phyloP scores from a whole-genome alignment of 2,797 vertebrate genomes.

The Merluccius polli region DNA sequence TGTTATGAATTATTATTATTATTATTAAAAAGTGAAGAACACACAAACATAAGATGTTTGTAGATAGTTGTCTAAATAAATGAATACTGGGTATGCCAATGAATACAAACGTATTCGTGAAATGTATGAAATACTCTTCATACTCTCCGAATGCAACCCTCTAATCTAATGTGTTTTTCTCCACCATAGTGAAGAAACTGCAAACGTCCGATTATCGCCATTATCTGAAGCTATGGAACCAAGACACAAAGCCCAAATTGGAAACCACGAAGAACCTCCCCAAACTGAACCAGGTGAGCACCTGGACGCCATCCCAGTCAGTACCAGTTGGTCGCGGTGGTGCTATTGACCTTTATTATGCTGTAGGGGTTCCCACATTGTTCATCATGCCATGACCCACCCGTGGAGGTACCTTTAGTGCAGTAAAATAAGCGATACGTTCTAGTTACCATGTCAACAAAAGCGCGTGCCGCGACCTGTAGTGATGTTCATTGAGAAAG shows the following conservation, averaged over 20 bases:
- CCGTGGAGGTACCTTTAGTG: too few relatives aligned
- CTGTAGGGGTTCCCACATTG: too few relatives aligned
- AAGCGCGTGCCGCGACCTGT: too few relatives aligned
- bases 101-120: neutral
- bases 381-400: too few relatives aligned
- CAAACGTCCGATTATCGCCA: conserved; percentile 87
- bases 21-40: too few relatives aligned
- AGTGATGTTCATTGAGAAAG: too few relatives aligned
- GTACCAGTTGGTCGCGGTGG: too few relatives aligned
- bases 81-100: neutral
- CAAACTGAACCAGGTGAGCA: conserved; percentile 86
- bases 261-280: conserved; percentile 86
- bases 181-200: conserved; percentile 79
- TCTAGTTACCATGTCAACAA: too few relatives aligned
- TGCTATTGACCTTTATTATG: too few relatives aligned
- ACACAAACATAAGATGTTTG: neutral
- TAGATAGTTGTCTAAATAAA: neutral
- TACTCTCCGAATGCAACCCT: neutral
- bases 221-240: conserved; percentile 90
- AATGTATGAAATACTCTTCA: neutral
- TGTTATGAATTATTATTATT: too few relatives aligned
- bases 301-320: too few relatives aligned
- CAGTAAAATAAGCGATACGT: too few relatives aligned
- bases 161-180: conserved; percentile 16
- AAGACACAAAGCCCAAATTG: conserved; percentile 82